A percentile compares a stretch with the other conserved stretches of the same genome.
Evolutionary conservation across 2,797 vertebrate genomes (phyloP).

Genomic region (Gadopsis marmoratus): DNA sequence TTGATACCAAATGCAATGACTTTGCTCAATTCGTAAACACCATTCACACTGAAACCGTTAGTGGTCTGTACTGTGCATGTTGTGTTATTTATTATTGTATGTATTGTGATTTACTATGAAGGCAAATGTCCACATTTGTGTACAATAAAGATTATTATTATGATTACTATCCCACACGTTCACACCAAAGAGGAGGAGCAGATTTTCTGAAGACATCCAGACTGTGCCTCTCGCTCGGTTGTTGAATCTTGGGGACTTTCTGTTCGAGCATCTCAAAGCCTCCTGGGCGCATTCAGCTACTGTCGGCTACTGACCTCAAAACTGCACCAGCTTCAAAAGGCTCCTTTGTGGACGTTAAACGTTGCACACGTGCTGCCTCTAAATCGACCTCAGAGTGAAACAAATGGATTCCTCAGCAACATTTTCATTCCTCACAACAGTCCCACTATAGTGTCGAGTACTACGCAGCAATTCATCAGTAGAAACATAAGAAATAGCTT

Average conservation of each 20-base stretch:
- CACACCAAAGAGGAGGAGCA: slow-evolving; percentile 30
- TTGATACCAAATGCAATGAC: not conserved
- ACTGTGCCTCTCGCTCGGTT: not conserved
- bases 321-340: slow-evolving; percentile 49
- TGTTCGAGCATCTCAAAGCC: slow-evolving; percentile 26
- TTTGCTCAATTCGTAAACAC: not conserved
- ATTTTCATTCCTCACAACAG: slow-evolving; percentile 6
- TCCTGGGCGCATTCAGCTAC: slow-evolving; percentile 27
- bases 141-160: no score
- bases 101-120: no score
- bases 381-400: slow-evolving; percentile 29
- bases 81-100: no score
- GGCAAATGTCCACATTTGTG: no score
- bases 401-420: slow-evolving; percentile 44
- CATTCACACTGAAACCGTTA: no score
- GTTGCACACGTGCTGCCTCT: slow-evolving; percentile 30
- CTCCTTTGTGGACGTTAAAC: slow-evolving; percentile 54
- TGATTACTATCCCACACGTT: not conserved
- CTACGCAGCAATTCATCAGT: not conserved
- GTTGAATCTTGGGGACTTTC: slow-evolving; percentile 31
- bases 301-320: slow-evolving; percentile 50
- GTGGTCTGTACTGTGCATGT: no score
- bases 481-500: not conserved
- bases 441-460: not conserved
- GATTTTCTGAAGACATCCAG: slow-evolving; percentile 17